Conservation (phyloP, 1,140 invertebrate species). For the Neodiprion virginianus region DNA sequence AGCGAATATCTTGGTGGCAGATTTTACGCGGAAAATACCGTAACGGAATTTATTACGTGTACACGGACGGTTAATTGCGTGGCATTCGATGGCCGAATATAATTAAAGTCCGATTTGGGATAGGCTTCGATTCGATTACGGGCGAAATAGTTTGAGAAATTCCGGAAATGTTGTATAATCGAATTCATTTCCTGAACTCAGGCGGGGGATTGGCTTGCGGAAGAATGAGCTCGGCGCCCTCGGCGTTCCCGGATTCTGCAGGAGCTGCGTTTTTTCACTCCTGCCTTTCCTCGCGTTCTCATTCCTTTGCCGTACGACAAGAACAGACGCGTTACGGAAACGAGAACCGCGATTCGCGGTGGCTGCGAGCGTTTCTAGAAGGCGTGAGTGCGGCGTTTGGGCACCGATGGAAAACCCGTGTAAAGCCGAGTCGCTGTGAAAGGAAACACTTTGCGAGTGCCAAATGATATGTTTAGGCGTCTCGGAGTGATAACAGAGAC, state of each 20-base stretch:
- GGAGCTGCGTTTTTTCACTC: neutral
- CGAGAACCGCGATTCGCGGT: neutral
- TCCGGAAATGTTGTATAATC: neutral
- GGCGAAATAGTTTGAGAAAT: neutral
- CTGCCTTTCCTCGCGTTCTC: neutral
- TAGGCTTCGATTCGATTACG: neutral
- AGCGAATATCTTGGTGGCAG: neutral
- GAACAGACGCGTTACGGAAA: neutral
- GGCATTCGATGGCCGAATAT: no score
- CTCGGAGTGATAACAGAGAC: neutral
- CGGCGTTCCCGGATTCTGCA: neutral
- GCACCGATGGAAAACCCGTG: no score
- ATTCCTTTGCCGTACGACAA: neutral
- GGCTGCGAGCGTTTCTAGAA: neutral
- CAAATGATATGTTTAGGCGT: neutral
- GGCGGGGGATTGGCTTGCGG: neutral
- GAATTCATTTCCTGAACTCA: neutral
- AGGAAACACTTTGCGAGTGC: neutral
- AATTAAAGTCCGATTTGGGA: neutral
- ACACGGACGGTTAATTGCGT: no score
- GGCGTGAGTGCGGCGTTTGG: no score
- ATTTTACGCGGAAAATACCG: no score
- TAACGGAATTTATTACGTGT: neutral
- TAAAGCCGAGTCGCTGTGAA: neutral
- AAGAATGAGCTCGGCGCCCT: neutral